These are phyloP conservation scores for Bombus superbus DNA, from an alignment of 1,140 invertebrate species.

Conservation along the genomic window DNA sequence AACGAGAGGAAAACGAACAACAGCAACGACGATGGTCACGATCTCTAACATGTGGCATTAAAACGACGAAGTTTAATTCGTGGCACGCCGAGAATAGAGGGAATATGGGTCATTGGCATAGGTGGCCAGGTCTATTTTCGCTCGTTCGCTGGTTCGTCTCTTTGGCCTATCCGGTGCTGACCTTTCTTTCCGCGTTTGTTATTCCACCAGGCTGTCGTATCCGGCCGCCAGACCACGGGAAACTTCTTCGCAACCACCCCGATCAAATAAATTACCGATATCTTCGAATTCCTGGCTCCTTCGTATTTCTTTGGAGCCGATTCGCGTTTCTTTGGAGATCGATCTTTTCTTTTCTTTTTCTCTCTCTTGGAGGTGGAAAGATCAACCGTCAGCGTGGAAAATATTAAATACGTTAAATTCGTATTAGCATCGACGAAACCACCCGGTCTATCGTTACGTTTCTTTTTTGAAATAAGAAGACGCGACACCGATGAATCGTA, in stretches of 20 bases:
- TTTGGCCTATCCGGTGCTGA: conserved; percentile 58
- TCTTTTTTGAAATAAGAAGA: background rate
- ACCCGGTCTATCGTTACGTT: too few relatives aligned
- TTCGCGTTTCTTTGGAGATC: too few relatives aligned
- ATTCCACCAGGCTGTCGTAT: conserved; percentile 38
- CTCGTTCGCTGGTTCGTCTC: conserved; percentile 49
- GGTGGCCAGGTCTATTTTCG: conserved; percentile 64
- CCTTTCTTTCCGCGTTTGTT: conserved; percentile 67
- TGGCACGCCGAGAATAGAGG: conserved; percentile 47
- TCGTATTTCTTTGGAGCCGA: too few relatives aligned
- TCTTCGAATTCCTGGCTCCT: too few relatives aligned
- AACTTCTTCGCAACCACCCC: background rate
- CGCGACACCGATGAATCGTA: background rate
- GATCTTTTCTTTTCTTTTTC: too few relatives aligned
- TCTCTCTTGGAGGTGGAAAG: too few relatives aligned
- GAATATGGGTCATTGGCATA: conserved; percentile 73
- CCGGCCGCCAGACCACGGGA: background rate
- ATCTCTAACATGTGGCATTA: conserved; percentile 10
- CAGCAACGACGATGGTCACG: conserved; percentile 14
- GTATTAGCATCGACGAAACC: too few relatives aligned
- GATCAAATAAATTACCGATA: background rate
- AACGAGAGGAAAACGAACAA: too few relatives aligned
- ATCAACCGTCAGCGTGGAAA: too few relatives aligned
- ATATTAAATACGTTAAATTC: too few relatives aligned
- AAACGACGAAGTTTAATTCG: conserved; percentile 37